Percentiles rank a stretch among this genome's conserved stretches.
These are phyloP conservation scores for Triops longicaudatus DNA, from an alignment of 1,140 invertebrate species.

Conservation along the genomic window DNA sequence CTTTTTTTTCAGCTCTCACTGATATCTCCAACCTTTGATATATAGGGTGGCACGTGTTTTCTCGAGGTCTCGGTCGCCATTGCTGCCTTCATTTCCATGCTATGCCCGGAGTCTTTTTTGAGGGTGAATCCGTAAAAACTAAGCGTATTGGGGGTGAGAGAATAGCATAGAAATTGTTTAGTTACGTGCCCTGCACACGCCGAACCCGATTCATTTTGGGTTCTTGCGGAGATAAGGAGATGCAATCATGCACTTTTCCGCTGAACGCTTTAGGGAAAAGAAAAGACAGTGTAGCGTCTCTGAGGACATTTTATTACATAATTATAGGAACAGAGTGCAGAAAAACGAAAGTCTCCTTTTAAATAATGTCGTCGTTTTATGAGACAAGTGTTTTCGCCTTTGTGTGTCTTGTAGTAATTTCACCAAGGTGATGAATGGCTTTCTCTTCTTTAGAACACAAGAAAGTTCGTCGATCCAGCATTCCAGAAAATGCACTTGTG, in stretches of 20 bases:
- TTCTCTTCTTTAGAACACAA: neutral
- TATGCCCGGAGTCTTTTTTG: neutral
- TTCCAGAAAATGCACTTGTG: neutral
- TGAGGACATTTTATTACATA: no score
- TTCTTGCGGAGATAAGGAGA: neutral
- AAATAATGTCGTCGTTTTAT: no score
- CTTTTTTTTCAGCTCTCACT: neutral
- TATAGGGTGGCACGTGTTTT: constrained; percentile 2
- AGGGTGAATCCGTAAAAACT: constrained; percentile 10
- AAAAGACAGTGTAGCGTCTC: no score
- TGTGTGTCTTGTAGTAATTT: no score
- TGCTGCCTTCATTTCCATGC: neutral
- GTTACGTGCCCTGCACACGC: neutral
- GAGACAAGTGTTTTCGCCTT: no score
- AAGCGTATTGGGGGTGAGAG: neutral
- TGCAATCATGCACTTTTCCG: no score
- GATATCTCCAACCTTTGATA: constrained; percentile 4
- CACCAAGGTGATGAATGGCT: no score
- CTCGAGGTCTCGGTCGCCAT: neutral
- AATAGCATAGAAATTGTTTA: constrained; percentile 9
- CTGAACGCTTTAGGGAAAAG: no score
- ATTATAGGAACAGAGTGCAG: no score
- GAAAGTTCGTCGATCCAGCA: constrained; percentile 11
- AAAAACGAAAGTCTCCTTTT: no score
- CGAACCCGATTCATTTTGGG: neutral